phyloP scores from a whole-genome alignment of 2,113 vertebrate genomes.

The Salvelinus alpinus region DNA sequence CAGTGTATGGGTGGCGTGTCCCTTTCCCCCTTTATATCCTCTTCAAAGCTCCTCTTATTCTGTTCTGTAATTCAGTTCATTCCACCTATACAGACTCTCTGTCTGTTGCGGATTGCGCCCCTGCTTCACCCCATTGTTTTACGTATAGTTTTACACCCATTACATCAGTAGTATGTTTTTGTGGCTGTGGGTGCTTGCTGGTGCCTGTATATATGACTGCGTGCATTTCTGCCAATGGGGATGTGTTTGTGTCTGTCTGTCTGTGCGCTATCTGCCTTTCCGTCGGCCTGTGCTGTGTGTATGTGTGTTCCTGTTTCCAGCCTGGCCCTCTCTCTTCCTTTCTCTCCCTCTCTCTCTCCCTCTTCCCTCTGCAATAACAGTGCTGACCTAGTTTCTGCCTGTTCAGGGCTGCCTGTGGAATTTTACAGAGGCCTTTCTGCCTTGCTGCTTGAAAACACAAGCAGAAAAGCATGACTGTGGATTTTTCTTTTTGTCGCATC shows the following conservation, averaged over 20 bases:
- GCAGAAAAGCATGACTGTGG: slow-evolving; percentile 80
- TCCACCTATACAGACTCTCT: not conserved
- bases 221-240: slow-evolving; percentile 15
- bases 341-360: slow-evolving; percentile 58
- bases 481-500: slow-evolving; percentile 73
- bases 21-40: not conserved
- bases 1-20: not conserved
- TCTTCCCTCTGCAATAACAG: slow-evolving; percentile 84
- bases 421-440: slow-evolving; percentile 84
- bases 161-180: slow-evolving; percentile 45
- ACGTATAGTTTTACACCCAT: slow-evolving; percentile 27
- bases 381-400: slow-evolving; percentile 85
- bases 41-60: not conserved
- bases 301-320: slow-evolving; percentile 37
- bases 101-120: slow-evolving; percentile 28
- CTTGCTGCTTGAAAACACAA: slow-evolving; percentile 73
- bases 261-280: slow-evolving; percentile 42
- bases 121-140: slow-evolving; percentile 25
- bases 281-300: slow-evolving; percentile 18
- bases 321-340: slow-evolving; percentile 17
- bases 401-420: slow-evolving; percentile 85
- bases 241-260: slow-evolving; percentile 19
- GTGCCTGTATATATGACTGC: slow-evolving; percentile 17
- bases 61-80: not conserved
- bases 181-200: slow-evolving; percentile 15